These are phyloP conservation scores for Chalcosyrphus nemorum DNA, from an alignment of 2,888 invertebrate species.

Conservation along the genomic window DNA sequence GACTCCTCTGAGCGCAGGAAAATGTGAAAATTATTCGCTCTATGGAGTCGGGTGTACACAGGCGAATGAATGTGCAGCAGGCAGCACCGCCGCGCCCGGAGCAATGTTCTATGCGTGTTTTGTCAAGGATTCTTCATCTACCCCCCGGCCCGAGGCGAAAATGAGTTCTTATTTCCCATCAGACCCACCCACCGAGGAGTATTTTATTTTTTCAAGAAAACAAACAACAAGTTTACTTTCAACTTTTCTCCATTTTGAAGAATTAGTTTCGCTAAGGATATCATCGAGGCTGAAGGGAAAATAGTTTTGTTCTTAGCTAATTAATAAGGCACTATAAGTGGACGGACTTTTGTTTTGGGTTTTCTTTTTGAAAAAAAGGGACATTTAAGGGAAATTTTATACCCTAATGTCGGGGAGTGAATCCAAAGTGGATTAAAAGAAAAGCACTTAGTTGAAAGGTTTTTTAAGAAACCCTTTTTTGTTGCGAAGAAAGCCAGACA, in stretches of 20 bases:
- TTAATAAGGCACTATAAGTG: neutral
- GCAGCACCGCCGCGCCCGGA: no score
- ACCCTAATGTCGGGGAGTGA: neutral
- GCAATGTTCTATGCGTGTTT: conserved; percentile 7
- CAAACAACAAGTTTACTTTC: neutral
- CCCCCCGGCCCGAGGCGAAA: neutral
- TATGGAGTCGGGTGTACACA: conserved; percentile 14
- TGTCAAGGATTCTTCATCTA: conserved; percentile 29
- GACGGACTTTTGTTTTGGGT: neutral
- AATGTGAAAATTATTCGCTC: conserved; percentile 62
- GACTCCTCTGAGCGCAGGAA: neutral
- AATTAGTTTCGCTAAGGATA: neutral
- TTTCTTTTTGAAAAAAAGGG: neutral
- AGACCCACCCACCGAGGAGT: conserved; percentile 6
- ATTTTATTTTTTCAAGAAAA: neutral
- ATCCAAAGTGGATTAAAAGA: neutral
- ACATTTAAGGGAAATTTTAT: neutral
- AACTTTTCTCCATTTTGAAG: neutral
- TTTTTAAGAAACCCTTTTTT: no score
- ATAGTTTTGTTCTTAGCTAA: neutral
- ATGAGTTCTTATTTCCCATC: conserved; percentile 7
- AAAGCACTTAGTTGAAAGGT: neutral
- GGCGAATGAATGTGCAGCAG: neutral
- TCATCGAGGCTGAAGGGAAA: neutral
- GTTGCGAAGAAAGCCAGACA: neutral